phyloP scores from a whole-genome alignment of 2,797 vertebrate species.

The Poecilia gillii region DNA sequence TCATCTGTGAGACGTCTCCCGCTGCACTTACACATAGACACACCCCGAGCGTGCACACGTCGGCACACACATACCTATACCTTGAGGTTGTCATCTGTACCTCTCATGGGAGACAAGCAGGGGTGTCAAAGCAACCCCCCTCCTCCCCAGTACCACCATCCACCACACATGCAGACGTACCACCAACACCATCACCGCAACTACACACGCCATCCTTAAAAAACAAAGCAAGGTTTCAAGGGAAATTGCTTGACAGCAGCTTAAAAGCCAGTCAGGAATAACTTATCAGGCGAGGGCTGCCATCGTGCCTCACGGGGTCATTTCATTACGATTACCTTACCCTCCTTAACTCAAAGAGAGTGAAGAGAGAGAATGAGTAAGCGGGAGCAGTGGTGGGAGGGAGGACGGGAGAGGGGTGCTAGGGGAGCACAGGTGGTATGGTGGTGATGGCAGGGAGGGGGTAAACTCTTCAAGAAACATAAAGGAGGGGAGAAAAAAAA shows the following conservation, averaged over 20 bases:
- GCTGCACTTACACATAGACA: slow-evolving; percentile 71
- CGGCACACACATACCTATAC: slow-evolving; percentile 71
- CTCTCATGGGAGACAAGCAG: slow-evolving; percentile 83
- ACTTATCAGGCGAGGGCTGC: slow-evolving; percentile 84
- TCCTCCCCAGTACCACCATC: slow-evolving; percentile 26
- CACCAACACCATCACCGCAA: slow-evolving; percentile 60
- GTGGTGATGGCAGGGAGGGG: slow-evolving; percentile 61
- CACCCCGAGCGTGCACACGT: slow-evolving; percentile 42
- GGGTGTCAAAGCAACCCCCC: slow-evolving; percentile 77
- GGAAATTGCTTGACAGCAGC: slow-evolving; percentile 86
- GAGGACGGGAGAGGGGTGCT: slow-evolving; percentile 4
- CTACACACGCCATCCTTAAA: slow-evolving; percentile 74
- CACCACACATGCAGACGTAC: slow-evolving; percentile 55
- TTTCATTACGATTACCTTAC: slow-evolving; percentile 85
- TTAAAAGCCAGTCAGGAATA: slow-evolving; percentile 87
- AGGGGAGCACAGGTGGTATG: slow-evolving; percentile 57
- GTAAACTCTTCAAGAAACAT: slow-evolving; percentile 77
- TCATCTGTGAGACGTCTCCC: slow-evolving; percentile 81
- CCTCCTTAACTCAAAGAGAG: slow-evolving; percentile 83
- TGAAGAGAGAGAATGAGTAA: slow-evolving; percentile 70
- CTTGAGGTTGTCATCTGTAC: slow-evolving; percentile 81
- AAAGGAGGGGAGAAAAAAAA: slow-evolving; percentile 75
- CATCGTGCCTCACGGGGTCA: slow-evolving; percentile 83
- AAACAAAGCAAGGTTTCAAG: slow-evolving; percentile 84
- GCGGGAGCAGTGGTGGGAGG: slow-evolving; percentile 33